phyloP scores from a whole-genome alignment of 2,888 invertebrate species.

The Linyphia triangularis region DNA sequence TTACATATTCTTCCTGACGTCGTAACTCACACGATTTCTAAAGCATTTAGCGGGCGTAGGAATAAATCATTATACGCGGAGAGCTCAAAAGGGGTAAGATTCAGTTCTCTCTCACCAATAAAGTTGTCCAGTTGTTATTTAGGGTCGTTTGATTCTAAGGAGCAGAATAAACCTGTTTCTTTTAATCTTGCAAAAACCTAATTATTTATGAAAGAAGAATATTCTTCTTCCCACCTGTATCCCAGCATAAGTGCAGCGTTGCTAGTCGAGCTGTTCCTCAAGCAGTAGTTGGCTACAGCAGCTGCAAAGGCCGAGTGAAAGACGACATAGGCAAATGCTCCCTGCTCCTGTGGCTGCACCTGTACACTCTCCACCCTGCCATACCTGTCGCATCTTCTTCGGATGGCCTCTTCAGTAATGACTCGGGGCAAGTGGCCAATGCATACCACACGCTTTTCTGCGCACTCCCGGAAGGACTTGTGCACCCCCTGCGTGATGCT shows the following conservation, averaged over 20 bases:
- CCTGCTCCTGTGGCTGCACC: conserved; percentile 59
- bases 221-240: conserved; percentile 55
- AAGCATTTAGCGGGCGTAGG: too few species aligned
- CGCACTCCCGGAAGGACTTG: conserved; percentile 48
- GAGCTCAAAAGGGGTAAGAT: too few species aligned
- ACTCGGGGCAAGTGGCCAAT: conserved; percentile 43
- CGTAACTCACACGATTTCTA: too few species aligned
- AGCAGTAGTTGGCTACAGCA: conserved; percentile 62
- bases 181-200: too few species aligned
- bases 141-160: too few species aligned
- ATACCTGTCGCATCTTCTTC: conserved; percentile 27
- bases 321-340: conserved; percentile 56
- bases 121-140: too few species aligned
- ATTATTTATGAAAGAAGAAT: too few species aligned
- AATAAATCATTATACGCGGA: too few species aligned
- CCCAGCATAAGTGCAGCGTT: conserved; percentile 66
- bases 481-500: conserved; percentile 17
- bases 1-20: too few species aligned
- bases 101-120: too few species aligned
- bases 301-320: conserved; percentile 42
- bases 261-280: conserved; percentile 49
- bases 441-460: conserved; percentile 57
- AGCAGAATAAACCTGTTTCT: too few species aligned
- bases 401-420: conserved; percentile 21
- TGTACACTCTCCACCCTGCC: conserved; percentile 38